Conservation (phyloP, 2,888 invertebrate genomes). For the Sussaba pulchella region DNA sequence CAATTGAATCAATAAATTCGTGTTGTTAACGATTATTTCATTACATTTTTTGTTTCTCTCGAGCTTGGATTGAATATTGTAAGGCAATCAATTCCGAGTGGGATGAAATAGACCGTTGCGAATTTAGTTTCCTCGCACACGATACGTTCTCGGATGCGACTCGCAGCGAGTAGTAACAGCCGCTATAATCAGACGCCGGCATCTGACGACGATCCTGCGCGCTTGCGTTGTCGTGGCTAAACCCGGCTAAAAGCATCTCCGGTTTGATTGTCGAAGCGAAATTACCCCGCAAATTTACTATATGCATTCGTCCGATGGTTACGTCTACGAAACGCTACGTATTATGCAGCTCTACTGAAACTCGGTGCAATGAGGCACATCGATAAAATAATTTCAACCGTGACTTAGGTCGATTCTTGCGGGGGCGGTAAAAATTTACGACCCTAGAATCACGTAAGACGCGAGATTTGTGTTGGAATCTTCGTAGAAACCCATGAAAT, state of each 20-base stretch:
- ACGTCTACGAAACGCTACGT: no score
- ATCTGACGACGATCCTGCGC: constrained; percentile 21
- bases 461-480: not conserved
- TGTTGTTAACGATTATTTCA: no score
- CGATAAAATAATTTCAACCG: not conserved
- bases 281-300: constrained; percentile 21
- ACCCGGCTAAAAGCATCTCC: constrained; percentile 21
- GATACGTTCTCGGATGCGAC: not conserved
- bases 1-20: no score
- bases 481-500: not conserved
- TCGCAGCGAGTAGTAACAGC: constrained; percentile 28
- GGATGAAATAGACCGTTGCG: not conserved
- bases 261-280: constrained; percentile 4
- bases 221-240: constrained; percentile 15
- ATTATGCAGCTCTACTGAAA: not conserved
- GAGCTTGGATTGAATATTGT: not conserved
- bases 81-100: not conserved
- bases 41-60: no score
- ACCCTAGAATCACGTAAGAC: not conserved
- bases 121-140: not conserved
- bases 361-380: no score
- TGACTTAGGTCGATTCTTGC: not conserved
- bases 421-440: not conserved
- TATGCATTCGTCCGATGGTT: not conserved
- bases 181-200: constrained; percentile 47